Evolutionary conservation across 1,140 invertebrate species (phyloP).

Genomic region (Cherax quadricarinatus): DNA sequence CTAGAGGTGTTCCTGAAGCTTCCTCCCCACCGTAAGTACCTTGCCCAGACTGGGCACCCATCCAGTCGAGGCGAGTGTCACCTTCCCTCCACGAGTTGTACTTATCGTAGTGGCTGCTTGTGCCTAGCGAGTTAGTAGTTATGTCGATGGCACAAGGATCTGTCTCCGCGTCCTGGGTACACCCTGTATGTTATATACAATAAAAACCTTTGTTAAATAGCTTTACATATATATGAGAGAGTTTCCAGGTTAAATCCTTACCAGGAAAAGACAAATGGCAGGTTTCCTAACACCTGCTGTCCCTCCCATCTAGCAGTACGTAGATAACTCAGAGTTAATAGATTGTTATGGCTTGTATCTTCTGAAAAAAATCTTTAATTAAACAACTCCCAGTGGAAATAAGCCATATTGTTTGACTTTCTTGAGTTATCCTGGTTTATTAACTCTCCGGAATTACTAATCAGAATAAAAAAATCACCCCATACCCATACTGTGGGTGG

Average conservation of each 20-base stretch:
- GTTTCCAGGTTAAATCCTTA: neutral
- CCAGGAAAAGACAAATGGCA: neutral
- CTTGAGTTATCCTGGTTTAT: no score
- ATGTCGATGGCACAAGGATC: slow-evolving; percentile 77
- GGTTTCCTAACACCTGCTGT: no score
- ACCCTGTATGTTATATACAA: slow-evolving; percentile 59
- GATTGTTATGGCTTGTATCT: no score
- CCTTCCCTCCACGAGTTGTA: slow-evolving; percentile 77
- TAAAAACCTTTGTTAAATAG: neutral
- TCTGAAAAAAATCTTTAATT: no score
- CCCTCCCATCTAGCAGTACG: no score
- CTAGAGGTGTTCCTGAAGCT: slow-evolving; percentile 77
- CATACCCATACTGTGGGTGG: no score
- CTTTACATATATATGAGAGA: neutral
- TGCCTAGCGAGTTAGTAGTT: slow-evolving; percentile 74
- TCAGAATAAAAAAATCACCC: no score
- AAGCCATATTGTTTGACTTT: no score
- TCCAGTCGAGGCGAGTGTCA: slow-evolving; percentile 78
- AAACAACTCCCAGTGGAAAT: no score
- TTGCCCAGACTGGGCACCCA: slow-evolving; percentile 77
- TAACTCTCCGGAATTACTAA: no score
- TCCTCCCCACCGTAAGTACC: slow-evolving; percentile 75
- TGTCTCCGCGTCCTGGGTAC: slow-evolving; percentile 53
- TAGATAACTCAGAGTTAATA: no score
- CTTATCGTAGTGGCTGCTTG: slow-evolving; percentile 75